A percentile compares a stretch with the other conserved stretches of the same genome.
phyloP scores from a whole-genome alignment of 2,797 vertebrate genomes.

The Amblyopsis hoosieri region DNA sequence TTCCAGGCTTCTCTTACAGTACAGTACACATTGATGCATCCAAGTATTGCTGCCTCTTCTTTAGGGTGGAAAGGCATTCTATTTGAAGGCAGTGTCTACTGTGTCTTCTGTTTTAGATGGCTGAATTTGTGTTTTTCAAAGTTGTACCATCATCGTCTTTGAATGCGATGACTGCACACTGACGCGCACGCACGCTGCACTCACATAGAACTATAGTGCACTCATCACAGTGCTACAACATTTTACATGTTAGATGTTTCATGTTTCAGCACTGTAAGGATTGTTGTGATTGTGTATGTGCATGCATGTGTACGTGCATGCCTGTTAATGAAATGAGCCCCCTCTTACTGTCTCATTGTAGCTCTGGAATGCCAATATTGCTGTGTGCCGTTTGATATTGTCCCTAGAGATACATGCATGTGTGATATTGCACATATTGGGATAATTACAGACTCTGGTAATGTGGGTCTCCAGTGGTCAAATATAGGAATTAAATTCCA shows the following conservation, averaged over 20 bases:
- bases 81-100: too few relatives aligned
- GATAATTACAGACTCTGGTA: too few relatives aligned
- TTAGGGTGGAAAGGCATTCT: too few relatives aligned
- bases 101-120: too few relatives aligned
- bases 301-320: not conserved
- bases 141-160: too few relatives aligned
- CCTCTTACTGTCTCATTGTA: constrained; percentile 45
- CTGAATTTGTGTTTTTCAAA: too few relatives aligned
- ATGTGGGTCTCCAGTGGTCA: constrained; percentile 5
- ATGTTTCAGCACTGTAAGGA: constrained; percentile 38
- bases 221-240: constrained; percentile 21
- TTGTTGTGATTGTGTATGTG: constrained; percentile 5
- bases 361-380: constrained; percentile 62
- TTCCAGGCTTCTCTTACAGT: constrained; percentile 5
- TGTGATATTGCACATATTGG: constrained; percentile 26
- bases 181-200: too few relatives aligned
- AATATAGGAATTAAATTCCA: not conserved
- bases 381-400: constrained; percentile 53
- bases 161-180: too few relatives aligned
- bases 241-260: constrained; percentile 56
- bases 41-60: too few relatives aligned
- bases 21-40: not conserved
- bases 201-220: too few relatives aligned
- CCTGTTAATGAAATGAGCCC: constrained; percentile 23
- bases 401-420: constrained; percentile 19